Evolutionary conservation across 2,797 vertebrate genomes (phyloP).

Genomic region (Pipistrellus nathusii): DNA sequence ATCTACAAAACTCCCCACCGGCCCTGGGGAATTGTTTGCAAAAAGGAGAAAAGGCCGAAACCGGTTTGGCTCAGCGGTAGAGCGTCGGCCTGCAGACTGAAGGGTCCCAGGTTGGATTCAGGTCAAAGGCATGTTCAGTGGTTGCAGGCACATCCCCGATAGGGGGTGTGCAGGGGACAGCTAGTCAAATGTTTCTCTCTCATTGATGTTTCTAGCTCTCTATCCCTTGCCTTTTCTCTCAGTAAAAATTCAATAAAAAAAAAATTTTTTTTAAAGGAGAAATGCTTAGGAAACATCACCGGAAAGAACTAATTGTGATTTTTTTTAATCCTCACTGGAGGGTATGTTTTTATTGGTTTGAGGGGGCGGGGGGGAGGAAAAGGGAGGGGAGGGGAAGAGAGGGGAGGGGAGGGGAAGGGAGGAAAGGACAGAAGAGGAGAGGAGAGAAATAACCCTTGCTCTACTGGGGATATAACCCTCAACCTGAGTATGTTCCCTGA

Average conservation of each 20-base stretch:
- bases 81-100: too few relatives aligned
- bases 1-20: not conserved
- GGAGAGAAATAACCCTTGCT: not conserved
- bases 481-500: not conserved
- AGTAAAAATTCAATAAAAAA: too few relatives aligned
- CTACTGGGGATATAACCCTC: not conserved
- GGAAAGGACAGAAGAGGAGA: not conserved
- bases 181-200: too few relatives aligned
- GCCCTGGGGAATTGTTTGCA: not conserved
- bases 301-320: constrained; percentile 9
- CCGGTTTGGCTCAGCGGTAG: too few relatives aligned
- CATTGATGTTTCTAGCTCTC: too few relatives aligned
- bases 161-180: too few relatives aligned
- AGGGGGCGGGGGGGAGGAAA: not conserved
- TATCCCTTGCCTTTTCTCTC: too few relatives aligned
- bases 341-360: not conserved
- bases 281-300: constrained; percentile 6
- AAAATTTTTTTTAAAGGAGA: not conserved
- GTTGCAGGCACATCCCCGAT: too few relatives aligned
- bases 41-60: not conserved
- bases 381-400: not conserved
- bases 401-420: not conserved
- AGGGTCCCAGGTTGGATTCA: too few relatives aligned
- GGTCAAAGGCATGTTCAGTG: too few relatives aligned
- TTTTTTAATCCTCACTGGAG: not conserved